phyloP scores from a whole-genome alignment of 2,888 invertebrate genomes.

The Crepidodera aurea region DNA sequence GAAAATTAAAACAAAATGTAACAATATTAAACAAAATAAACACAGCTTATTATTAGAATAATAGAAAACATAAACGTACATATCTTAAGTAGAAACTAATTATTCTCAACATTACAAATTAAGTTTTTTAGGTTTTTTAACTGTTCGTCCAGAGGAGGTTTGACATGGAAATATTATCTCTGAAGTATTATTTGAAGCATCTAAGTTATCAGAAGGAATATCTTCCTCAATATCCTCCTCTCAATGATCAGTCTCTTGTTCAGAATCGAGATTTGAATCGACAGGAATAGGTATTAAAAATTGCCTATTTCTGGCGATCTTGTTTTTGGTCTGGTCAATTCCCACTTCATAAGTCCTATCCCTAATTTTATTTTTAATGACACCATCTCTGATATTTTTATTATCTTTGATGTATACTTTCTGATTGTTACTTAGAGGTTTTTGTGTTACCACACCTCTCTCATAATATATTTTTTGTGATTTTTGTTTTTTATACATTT shows the following conservation, averaged over 20 bases:
- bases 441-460: neutral
- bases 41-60: too few species aligned
- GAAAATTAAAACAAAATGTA: too few species aligned
- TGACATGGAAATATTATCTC: neutral
- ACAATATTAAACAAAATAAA: too few species aligned
- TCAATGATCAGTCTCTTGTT: neutral
- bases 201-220: neutral
- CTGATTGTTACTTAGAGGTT: constrained; percentile 1
- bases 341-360: neutral
- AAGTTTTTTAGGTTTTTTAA: neutral
- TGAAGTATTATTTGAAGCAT: neutral
- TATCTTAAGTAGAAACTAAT: too few species aligned
- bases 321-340: too few species aligned
- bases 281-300: neutral
- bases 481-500: neutral
- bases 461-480: constrained; percentile 4
- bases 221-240: neutral
- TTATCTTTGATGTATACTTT: too few species aligned
- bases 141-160: neutral
- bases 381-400: too few species aligned
- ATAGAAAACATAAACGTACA: too few species aligned
- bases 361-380: neutral
- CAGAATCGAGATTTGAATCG: too few species aligned
- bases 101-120: neutral
- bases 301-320: constrained; percentile 7